phyloP scores from a whole-genome alignment of 1,140 invertebrate genomes.

The Ceratosolen fusciceps region DNA sequence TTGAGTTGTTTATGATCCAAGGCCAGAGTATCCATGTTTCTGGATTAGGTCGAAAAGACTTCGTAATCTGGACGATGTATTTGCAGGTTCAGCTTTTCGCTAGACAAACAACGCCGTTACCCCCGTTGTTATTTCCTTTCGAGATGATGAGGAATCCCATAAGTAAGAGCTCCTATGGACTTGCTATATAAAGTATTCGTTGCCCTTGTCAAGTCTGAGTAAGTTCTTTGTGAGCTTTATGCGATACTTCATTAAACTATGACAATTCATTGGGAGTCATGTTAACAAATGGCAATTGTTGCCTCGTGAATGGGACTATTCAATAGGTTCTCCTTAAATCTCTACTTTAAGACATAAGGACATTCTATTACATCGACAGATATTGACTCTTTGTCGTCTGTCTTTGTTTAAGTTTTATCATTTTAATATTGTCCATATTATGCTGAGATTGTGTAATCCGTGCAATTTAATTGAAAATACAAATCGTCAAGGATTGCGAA shows the following conservation, averaged over 20 bases:
- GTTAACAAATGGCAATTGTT: neutral
- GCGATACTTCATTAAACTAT: neutral
- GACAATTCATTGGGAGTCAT: neutral
- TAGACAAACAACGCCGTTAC: neutral
- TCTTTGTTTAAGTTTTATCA: no score
- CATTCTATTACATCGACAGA: neutral
- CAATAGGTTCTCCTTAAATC: neutral
- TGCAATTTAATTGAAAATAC: no score
- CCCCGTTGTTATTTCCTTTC: slow-evolving; percentile 14
- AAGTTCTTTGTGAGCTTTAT: neutral
- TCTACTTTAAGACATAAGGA: neutral
- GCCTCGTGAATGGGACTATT: neutral
- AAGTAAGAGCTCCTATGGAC: neutral
- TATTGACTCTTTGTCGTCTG: no score
- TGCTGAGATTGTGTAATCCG: no score
- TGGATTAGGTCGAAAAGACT: slow-evolving; percentile 50
- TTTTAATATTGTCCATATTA: no score
- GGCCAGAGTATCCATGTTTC: slow-evolving; percentile 43
- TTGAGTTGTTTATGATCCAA: slow-evolving; percentile 44
- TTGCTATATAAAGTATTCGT: neutral
- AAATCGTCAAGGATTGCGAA: no score
- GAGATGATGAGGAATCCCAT: slow-evolving; percentile 10
- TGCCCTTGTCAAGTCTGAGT: neutral
- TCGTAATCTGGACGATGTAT: slow-evolving; percentile 41
- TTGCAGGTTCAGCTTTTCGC: slow-evolving; percentile 3